phyloP scores from a whole-genome alignment of 1,140 invertebrate species.

The Cherax destructor region DNA sequence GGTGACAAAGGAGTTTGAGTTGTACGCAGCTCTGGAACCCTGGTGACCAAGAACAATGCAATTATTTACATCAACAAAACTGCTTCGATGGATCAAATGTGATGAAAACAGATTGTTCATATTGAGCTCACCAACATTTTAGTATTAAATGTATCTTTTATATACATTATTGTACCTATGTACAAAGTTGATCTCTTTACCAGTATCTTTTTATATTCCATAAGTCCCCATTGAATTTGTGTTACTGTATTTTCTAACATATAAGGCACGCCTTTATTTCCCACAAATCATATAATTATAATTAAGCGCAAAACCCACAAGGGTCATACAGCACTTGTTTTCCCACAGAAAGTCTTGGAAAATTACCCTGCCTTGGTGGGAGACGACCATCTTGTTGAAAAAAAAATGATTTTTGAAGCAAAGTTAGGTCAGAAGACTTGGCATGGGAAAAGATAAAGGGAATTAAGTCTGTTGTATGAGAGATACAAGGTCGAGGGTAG shows the following conservation, averaged over 20 bases:
- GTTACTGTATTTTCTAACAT: neutral
- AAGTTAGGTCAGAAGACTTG: too few relatives aligned
- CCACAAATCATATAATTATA: too few relatives aligned
- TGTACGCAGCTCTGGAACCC: slow-evolving; percentile 95
- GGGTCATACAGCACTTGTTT: too few relatives aligned
- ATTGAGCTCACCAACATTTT: slow-evolving; percentile 91
- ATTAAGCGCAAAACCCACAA: too few relatives aligned
- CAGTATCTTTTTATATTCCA: neutral
- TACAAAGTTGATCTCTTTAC: slow-evolving; percentile 42
- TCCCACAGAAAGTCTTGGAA: too few relatives aligned
- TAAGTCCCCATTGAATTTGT: neutral
- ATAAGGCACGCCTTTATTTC: too few relatives aligned
- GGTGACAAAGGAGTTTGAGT: slow-evolving; percentile 92
- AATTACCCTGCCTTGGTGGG: too few relatives aligned
- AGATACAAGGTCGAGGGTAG: too few relatives aligned
- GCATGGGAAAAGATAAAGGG: too few relatives aligned
- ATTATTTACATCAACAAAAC: slow-evolving; percentile 92
- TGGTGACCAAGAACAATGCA: slow-evolving; percentile 89
- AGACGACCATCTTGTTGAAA: too few relatives aligned
- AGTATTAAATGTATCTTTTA: neutral
- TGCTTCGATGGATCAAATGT: slow-evolving; percentile 95
- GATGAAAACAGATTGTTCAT: slow-evolving; percentile 96
- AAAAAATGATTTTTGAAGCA: too few relatives aligned
- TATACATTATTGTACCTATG: slow-evolving; percentile 11
- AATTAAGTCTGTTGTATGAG: too few relatives aligned